Base-by-base conservation (phyloP, 2,888 invertebrate genomes). In the Macropis europaea region DNA sequence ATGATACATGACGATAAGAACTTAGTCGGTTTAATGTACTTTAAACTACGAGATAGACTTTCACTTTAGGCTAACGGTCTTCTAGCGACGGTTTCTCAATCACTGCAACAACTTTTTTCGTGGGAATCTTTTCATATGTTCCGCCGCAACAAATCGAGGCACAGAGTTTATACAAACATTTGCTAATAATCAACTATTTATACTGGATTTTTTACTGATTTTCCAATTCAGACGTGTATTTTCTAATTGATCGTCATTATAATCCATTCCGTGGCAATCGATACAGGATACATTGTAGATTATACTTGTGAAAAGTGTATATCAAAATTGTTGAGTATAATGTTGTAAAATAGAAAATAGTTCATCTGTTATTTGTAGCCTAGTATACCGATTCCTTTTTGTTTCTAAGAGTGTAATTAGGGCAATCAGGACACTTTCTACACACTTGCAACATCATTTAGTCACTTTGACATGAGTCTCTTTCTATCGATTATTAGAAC, bases 191-290 rank as follows among this genome's bases (percentile, higher is more conserved):
- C 28, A 15, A 66, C 42, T 11, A 17, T 67, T 69, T 57, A 15
- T 69, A 57, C 36, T 42, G n/a, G 17, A 67, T 68, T 56, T 69
- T 68, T 48, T 69, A 50, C 32, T 36, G 6, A 43, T 50, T 50
- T 56, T 36, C 9, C 32, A 38, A 40, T 68, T 45, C 30, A 26
- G 17, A 54, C 34, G 5, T 43, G 32, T 38, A 36, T 45, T 47
- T 68, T 59, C 13, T 6, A 61, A 30, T 61, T 48, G 13, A 48
- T 40, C n/a, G n/a, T n/a, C 22, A 19, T 45, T 36, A 26, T 52
- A 42, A 11, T 38, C 22, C 11, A 59, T 38, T 53, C 15, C 19
- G 34, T 38, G 26, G 38, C 40, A 34, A 17, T 57, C 7, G 28
- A 32, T 26, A 52, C 15, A 42, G 3, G 17, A 48, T 15, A 24